Base-by-base conservation (phyloP, 2,888 invertebrate genomes). In the Cosmia pyralina region DNA sequence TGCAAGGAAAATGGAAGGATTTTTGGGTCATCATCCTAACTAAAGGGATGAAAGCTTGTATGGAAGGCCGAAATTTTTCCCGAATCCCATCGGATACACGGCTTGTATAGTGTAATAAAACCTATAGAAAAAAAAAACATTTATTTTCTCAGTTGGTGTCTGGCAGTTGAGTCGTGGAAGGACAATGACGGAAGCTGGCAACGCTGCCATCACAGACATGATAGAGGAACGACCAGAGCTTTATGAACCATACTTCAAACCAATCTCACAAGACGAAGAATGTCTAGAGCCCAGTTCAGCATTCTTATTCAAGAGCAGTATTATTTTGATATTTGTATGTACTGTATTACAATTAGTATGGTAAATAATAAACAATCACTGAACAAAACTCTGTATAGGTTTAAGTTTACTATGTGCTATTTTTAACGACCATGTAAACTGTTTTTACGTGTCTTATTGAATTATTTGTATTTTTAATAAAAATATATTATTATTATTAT, bases 161-260 rank as follows among this genome's bases (percentile, higher is more conserved):
- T 94, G 94, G 93, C 94, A 94, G 79, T 87, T 96, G 13, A 96
- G 96, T 74, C 90, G 95, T 7, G 88, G 84, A 0, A 88, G 95
- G 0, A 78, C 85, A 0, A 72, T 95, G 82, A 77, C 91, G 0
- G 53, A 64, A 0, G 75, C 77, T 0, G 89, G 89, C 2, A 79
- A 60, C 0, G 28, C 84, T 0, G 88, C 88, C 11, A 94, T 96
- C 72, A 84, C 90, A 76, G 17, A 34, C 0, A 78, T 90, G 68
- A 93, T 94, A 74, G 44, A 63, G 0, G 65, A 66, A 0, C 87
- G 92, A 44, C 81, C 88, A 8, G 96, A 95, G 72, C 85, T 96
- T 0, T 83, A 94, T 77, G 90, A 91, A 34, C 88, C 88, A 0
- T 95, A 92, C 88, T 96, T 96, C 90, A 79, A 89, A 0, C 8